Evolutionary conservation across 2,797 vertebrate genomes (phyloP).

Genomic region (Propithecus perrieri): DNA sequence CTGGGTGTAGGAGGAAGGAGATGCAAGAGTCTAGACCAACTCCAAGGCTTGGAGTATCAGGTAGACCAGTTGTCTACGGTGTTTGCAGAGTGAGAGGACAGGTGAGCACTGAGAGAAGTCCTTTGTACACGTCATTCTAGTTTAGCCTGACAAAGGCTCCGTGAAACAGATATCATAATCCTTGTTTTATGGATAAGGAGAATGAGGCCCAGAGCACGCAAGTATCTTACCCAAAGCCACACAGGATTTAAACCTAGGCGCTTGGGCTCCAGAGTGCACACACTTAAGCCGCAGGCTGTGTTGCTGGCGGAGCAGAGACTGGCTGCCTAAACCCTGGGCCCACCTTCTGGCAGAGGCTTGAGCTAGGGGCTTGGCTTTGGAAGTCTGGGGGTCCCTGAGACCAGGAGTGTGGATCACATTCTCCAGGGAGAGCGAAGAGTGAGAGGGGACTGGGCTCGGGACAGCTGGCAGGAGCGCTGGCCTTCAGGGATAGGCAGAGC

Average conservation of each 20-base stretch:
- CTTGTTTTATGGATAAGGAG: not conserved
- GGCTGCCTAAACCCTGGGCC: not conserved
- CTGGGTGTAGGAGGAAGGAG: not conserved
- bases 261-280: not conserved
- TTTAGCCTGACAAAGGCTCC: not conserved
- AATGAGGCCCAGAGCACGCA: not conserved
- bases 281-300: not conserved
- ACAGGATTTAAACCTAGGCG: not conserved
- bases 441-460: not conserved
- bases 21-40: not conserved
- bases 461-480: not conserved
- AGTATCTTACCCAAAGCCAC: not conserved
- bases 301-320: no score
- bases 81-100: not conserved
- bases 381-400: not conserved
- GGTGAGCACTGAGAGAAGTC: not conserved
- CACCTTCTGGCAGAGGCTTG: not conserved
- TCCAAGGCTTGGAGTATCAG: not conserved
- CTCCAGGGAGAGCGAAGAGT: not conserved
- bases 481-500: not conserved
- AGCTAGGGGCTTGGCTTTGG: not conserved
- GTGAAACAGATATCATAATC: not conserved
- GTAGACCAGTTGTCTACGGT: not conserved
- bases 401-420: not conserved
- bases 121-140: not conserved